phyloP scores from a whole-genome alignment of 2,113 vertebrate genomes.

The Hassar affinis region DNA sequence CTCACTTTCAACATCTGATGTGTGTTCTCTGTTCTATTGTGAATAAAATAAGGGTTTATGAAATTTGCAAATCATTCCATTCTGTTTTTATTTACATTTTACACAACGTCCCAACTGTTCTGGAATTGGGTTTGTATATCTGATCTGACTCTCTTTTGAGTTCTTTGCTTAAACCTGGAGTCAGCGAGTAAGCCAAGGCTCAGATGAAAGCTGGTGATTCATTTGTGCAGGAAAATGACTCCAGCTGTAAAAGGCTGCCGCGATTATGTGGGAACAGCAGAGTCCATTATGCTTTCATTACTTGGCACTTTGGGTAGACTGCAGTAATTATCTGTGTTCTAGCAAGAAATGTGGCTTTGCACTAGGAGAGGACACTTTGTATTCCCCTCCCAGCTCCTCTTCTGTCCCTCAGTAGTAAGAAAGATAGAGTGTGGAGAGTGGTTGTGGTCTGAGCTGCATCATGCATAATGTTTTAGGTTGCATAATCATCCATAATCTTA shows the following conservation, averaged over 20 bases:
- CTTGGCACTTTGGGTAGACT: conserved; percentile 19
- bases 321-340: conserved; percentile 27
- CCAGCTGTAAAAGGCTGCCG: conserved; percentile 33
- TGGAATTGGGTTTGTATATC: too few relatives aligned
- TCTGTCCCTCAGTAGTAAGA: neutral
- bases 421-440: neutral
- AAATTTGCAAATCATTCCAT: too few relatives aligned
- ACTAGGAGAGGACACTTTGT: conserved; percentile 4
- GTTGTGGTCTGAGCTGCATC: neutral
- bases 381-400: neutral
- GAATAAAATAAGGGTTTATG: too few relatives aligned
- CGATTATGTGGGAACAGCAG: conserved; percentile 23
- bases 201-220: conserved; percentile 9
- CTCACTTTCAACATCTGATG: too few relatives aligned
- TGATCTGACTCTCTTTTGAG: neutral
- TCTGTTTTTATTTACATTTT: too few relatives aligned
- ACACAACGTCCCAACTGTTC: too few relatives aligned
- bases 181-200: neutral
- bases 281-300: conserved; percentile 46
- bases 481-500: neutral
- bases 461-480: neutral
- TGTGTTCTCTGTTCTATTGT: too few relatives aligned
- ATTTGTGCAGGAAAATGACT: conserved; percentile 26
- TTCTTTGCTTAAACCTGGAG: neutral
- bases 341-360: neutral